A percentile compares a stretch with the other conserved stretches of the same genome.
Evolutionary conservation across 1,140 invertebrate genomes (phyloP).

Genomic region (Thaumetopoea pityocampa): DNA sequence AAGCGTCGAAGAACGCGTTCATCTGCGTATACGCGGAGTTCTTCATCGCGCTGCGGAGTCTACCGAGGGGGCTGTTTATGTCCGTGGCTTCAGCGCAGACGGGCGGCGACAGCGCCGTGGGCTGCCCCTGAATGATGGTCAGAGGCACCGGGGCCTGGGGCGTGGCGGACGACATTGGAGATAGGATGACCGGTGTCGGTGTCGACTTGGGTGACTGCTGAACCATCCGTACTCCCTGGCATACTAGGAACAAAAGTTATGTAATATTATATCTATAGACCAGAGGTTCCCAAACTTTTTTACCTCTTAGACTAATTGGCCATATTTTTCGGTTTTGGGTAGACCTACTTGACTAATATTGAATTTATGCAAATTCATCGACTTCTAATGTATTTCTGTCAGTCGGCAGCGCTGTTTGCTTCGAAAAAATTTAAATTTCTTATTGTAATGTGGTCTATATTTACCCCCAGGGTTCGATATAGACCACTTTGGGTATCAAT

Average conservation of each 20-base stretch:
- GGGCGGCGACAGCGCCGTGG: conserved; percentile 26
- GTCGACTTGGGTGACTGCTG: conserved; percentile 20
- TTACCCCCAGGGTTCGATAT: too few relatives aligned
- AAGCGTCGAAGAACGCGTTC: conserved; percentile 80
- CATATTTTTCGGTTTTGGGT: too few relatives aligned
- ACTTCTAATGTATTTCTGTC: background rate
- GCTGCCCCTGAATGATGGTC: conserved; percentile 29
- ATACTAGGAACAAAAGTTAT: conserved; percentile 37
- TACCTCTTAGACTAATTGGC: too few relatives aligned
- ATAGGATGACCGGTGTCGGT: conserved; percentile 9
- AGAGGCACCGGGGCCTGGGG: conserved; percentile 16
- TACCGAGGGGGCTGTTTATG: conserved; percentile 60
- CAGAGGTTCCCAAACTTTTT: too few relatives aligned
- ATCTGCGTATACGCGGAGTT: conserved; percentile 78
- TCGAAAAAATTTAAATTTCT: too few relatives aligned
- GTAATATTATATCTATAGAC: too few relatives aligned
- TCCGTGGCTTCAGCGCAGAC: conserved; percentile 39
- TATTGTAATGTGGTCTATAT: too few relatives aligned
- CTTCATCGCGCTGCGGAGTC: conserved; percentile 81
- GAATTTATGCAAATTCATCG: too few relatives aligned
- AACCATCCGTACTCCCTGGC: conserved; percentile 22
- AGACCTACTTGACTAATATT: too few relatives aligned
- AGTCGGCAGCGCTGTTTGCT: too few relatives aligned
- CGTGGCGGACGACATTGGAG: conserved; percentile 10
- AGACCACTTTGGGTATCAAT: too few relatives aligned